Evolutionary conservation across 2,888 invertebrate species (phyloP), one percentile per base, ranked within the genome.

Genomic region (Unio pictorum): DNA sequence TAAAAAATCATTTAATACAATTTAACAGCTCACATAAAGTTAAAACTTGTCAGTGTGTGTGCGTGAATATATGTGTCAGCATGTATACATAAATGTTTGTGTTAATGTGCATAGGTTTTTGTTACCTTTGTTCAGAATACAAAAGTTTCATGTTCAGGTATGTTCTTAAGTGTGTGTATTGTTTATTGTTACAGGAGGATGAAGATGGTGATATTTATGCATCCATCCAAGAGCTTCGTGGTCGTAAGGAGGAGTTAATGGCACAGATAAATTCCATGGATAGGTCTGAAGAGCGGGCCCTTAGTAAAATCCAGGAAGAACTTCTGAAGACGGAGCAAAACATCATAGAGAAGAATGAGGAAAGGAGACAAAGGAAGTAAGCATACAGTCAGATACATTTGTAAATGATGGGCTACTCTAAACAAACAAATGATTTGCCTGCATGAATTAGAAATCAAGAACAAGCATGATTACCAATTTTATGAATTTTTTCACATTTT

Each of bases 201-300:
- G 88, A 89, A 61, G 89, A 89, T 55, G 75, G 84, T 67, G 88
- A 89, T 55, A 84, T 88, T 55, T 89, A 90, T 73, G 81, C 85
- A 57, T 86, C 85, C 66, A 87, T 90, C 58, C 86, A 89, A 77
- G 84, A 87, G 71, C 79, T 90, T 68, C 78, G 86, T 17, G 87
- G 89, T 60, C 80, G 81, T 69, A 82, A 86, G 20, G 84, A 86
- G 54, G 81, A 84, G 54, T 75, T 90, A 55, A 77, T 81, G 23
- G 73, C 81, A 18, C 81, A 82, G 71, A 79, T 90, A 11, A 84
- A 82, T 45, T 79, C 85, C 58, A 66, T 81, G 58, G 87, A 87
- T 75, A 34, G 64, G 0, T 86, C 86, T 0, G 78, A 78, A 15
- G 69, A 71, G 8, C 80, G 80, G 7, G 74, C 70, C 5, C 74